Conservation (phyloP, 2,888 invertebrate genomes). For the Hirudinaria manillensis region DNA sequence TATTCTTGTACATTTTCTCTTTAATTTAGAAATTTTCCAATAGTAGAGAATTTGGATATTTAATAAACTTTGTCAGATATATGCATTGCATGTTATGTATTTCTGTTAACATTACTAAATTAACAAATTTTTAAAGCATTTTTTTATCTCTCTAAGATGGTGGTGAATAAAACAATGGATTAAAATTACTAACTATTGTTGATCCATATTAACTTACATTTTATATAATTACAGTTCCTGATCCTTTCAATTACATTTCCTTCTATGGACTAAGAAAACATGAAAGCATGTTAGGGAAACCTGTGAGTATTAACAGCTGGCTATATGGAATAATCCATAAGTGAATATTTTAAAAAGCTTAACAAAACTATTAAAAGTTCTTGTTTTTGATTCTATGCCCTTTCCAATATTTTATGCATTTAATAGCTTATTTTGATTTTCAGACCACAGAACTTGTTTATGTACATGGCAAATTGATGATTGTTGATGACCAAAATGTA, state of each 20-base stretch:
- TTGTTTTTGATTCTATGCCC: background rate
- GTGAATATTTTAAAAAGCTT: too few species aligned
- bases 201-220: background rate
- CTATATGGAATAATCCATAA: background rate
- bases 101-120: too few species aligned
- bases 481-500: constrained; percentile 81
- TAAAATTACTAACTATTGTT: too few species aligned
- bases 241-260: constrained; percentile 78
- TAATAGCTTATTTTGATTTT: constrained; percentile 21
- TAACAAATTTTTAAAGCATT: too few species aligned
- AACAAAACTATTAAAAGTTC: too few species aligned
- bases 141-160: too few species aligned
- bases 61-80: too few species aligned
- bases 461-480: constrained; percentile 91
- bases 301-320: constrained; percentile 33
- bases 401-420: background rate
- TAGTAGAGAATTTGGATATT: too few species aligned
- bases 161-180: too few species aligned
- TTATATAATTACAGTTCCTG: constrained; percentile 58
- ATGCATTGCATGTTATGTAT: too few species aligned
- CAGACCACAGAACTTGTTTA: constrained; percentile 86
- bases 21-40: too few species aligned
- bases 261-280: constrained; percentile 84
- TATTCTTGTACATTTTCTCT: too few species aligned
- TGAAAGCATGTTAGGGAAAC: constrained; percentile 64